phyloP scores from a whole-genome alignment of 2,113 vertebrate genomes.

The Fukomys damarensis region DNA sequence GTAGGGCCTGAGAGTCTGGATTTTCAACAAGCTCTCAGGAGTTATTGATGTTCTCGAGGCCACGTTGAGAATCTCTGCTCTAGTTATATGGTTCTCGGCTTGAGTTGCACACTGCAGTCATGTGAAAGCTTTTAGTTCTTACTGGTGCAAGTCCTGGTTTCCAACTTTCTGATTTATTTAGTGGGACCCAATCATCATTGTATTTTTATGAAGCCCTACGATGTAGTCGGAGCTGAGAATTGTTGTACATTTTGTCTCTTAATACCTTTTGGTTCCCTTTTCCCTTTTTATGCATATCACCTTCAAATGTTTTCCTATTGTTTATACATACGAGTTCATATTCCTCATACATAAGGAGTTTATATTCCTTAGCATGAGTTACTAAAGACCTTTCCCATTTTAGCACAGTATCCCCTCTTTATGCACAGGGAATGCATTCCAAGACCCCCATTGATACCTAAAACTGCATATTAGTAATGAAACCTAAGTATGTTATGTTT shows the following conservation, averaged over 20 bases:
- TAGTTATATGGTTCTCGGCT: not conserved
- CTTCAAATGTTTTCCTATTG: not conserved
- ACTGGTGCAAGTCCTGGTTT: not conserved
- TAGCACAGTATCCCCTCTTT: not conserved
- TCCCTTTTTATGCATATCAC: not conserved
- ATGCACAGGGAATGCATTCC: not conserved
- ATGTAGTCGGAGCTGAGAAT: not conserved
- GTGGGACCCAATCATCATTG: not conserved
- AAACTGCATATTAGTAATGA: not conserved
- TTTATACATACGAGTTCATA: not conserved
- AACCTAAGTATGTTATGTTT: not conserved
- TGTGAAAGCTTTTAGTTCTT: not conserved
- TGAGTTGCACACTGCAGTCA: not conserved
- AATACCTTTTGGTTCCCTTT: not conserved
- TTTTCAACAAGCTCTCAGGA: conserved; percentile 17
- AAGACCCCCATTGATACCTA: not conserved
- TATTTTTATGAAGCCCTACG: not conserved
- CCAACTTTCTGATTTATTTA: conserved; percentile 3
- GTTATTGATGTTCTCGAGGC: not conserved
- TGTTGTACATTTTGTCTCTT: not conserved
- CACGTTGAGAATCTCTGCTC: not conserved
- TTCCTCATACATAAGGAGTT: not conserved
- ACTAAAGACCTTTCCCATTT: not conserved
- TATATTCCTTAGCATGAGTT: not conserved
- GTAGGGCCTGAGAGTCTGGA: not conserved